A percentile compares a stretch with the other conserved stretches of the same genome.
These are phyloP conservation scores for Ginglymostoma cirratum DNA, from an alignment of 2,113 vertebrate species.

Conservation along the genomic window DNA sequence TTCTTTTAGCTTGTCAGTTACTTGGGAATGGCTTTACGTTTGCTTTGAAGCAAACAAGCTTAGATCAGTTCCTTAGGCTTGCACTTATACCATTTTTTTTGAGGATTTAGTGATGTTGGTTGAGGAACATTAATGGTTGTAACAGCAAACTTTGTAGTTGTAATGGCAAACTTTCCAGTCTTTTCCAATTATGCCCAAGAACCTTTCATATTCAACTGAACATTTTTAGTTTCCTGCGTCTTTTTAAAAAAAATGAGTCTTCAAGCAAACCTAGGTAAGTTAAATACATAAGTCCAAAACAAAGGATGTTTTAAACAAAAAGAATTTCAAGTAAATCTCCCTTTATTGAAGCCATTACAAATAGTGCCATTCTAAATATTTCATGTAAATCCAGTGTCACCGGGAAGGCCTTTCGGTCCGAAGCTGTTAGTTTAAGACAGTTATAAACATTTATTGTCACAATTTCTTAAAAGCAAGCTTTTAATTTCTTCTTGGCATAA, in stretches of 20 bases:
- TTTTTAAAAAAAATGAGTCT: not conserved
- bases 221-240: not conserved
- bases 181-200: not conserved
- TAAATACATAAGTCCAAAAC: not conserved
- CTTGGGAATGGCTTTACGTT: not conserved
- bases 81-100: not conserved
- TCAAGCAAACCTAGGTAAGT: not conserved
- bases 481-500: not conserved
- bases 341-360: not conserved
- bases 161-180: not conserved
- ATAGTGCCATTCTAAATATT: not conserved
- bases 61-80: not conserved
- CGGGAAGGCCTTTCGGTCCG: not conserved
- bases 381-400: not conserved
- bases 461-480: not conserved
- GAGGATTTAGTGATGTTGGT: not conserved
- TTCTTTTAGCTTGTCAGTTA: not conserved
- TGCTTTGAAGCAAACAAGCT: not conserved
- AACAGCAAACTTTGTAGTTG: not conserved
- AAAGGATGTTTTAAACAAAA: not conserved
- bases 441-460: not conserved
- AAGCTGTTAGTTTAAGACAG: not conserved
- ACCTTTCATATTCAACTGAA: not conserved
- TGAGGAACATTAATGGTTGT: not conserved
- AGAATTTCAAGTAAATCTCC: not conserved